These are phyloP conservation scores for Nestor notabilis DNA, from an alignment of 2,113 vertebrate species.

Conservation along the genomic window DNA sequence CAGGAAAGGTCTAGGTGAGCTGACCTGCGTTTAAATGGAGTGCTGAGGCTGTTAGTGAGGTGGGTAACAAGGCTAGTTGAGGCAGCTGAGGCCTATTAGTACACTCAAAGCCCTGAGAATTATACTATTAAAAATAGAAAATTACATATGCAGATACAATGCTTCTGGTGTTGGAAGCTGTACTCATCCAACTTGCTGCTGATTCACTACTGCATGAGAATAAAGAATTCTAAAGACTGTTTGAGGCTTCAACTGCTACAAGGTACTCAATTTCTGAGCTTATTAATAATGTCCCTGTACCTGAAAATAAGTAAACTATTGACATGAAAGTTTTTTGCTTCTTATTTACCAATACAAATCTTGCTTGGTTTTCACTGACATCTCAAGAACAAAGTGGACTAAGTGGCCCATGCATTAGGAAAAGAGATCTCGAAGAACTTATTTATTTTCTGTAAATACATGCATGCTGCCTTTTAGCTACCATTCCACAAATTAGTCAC, in stretches of 20 bases:
- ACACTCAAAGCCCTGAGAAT: neutral
- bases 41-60: neutral
- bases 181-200: neutral
- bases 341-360: accelerated
- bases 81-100: neutral
- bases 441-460: neutral
- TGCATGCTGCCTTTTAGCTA: neutral
- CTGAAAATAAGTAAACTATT: neutral
- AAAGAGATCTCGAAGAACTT: neutral
- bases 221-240: neutral
- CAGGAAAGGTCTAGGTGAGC: neutral
- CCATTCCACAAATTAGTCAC: neutral
- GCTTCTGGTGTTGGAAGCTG: neutral
- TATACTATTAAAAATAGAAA: neutral
- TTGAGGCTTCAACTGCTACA: neutral
- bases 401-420: neutral
- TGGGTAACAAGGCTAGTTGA: neutral
- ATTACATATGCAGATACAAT: neutral
- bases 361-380: neutral
- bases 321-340: neutral
- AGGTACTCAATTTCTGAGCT: neutral
- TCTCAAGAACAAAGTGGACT: neutral
- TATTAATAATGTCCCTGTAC: neutral
- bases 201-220: neutral
- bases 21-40: neutral